phyloP scores from a whole-genome alignment of 2,888 invertebrate species.

The Tethea ocularis region DNA sequence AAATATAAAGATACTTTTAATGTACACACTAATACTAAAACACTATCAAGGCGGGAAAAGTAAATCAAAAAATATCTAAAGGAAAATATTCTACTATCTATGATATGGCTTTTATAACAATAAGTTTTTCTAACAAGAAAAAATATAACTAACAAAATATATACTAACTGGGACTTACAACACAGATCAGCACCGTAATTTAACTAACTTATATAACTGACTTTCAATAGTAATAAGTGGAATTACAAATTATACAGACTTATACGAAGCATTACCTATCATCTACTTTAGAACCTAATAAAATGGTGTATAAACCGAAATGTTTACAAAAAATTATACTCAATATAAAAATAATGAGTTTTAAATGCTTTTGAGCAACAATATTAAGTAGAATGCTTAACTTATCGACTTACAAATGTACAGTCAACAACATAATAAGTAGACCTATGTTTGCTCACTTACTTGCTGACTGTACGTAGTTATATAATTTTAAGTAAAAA shows the following conservation, averaged over 20 bases:
- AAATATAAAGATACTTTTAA: neutral
- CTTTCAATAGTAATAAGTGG: neutral
- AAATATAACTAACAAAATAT: neutral
- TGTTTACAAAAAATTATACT: constrained; percentile 18
- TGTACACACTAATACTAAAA: neutral
- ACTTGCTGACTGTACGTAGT: neutral
- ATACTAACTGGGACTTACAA: neutral
- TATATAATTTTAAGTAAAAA: neutral
- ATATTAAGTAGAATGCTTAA: constrained; percentile 21
- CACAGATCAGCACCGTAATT: constrained; percentile 15
- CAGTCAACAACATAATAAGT: constrained; percentile 2
- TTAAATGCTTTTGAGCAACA: constrained; percentile 43
- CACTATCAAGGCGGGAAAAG: neutral
- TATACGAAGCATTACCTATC: neutral
- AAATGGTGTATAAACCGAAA: neutral
- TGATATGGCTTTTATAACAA: neutral
- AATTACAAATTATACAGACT: neutral
- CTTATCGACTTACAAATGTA: constrained; percentile 6
- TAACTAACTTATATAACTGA: constrained; percentile 9
- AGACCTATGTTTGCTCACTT: neutral
- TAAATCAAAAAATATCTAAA: neutral
- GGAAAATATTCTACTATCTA: neutral
- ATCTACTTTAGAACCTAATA: neutral
- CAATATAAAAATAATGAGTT: constrained; percentile 17
- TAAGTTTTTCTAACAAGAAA: neutral